Evolutionary conservation across 2,888 invertebrate species (phyloP).

Genomic region (Drosophila stalkeri): DNA sequence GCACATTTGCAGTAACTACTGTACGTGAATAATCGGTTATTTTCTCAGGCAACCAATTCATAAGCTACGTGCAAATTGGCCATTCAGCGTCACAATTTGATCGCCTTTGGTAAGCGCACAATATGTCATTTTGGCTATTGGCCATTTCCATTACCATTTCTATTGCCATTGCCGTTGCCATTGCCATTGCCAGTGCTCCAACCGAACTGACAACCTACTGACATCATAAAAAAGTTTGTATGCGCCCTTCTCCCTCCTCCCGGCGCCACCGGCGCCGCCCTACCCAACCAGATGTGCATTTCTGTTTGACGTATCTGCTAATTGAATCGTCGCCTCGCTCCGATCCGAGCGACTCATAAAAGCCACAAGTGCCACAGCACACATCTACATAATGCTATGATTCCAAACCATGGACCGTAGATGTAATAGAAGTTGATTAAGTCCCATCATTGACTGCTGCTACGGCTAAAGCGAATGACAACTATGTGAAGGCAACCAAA

Average conservation of each 20-base stretch:
- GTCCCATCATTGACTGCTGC: slow-evolving; percentile 10
- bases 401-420: not conserved
- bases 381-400: slow-evolving; percentile 20
- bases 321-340: slow-evolving; percentile 57
- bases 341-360: slow-evolving; percentile 24
- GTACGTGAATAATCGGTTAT: slow-evolving; percentile 35
- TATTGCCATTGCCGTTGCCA: slow-evolving; percentile 31
- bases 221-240: slow-evolving; percentile 60
- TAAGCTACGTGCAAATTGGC: slow-evolving; percentile 44
- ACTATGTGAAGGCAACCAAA: not conserved
- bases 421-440: slow-evolving; percentile 20
- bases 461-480: not conserved
- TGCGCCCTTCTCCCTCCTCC: not conserved
- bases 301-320: slow-evolving; percentile 53
- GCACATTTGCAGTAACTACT: slow-evolving; percentile 16
- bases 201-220: slow-evolving; percentile 38
- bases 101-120: slow-evolving; percentile 25
- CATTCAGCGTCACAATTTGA: slow-evolving; percentile 24
- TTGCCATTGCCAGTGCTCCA: slow-evolving; percentile 29
- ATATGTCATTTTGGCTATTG: slow-evolving; percentile 54
- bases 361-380: slow-evolving; percentile 27
- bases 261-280: not conserved
- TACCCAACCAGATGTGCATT: slow-evolving; percentile 26
- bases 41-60: slow-evolving; percentile 18
- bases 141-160: slow-evolving; percentile 49